phyloP scores from a whole-genome alignment of 2,888 invertebrate genomes.

The Monochamus alternatus region DNA sequence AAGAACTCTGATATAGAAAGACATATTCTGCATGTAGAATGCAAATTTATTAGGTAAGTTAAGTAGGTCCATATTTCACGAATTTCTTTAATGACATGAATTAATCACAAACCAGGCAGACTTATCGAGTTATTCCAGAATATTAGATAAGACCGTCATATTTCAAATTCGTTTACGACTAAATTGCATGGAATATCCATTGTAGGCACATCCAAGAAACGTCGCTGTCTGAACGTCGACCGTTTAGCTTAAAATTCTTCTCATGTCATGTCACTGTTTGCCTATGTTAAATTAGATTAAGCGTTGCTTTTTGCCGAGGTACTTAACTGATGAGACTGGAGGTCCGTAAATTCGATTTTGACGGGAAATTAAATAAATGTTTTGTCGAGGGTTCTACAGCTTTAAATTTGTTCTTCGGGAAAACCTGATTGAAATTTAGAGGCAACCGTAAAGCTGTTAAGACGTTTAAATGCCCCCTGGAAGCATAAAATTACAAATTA shows the following conservation, averaged over 20 bases:
- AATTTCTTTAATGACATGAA: too few species aligned
- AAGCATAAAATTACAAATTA: too few species aligned
- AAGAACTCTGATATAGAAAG: too few species aligned
- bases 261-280: constrained; percentile 42
- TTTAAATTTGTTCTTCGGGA: constrained; percentile 19
- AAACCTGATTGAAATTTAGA: constrained; percentile 18
- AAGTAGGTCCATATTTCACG: too few species aligned
- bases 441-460: neutral
- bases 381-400: constrained; percentile 29
- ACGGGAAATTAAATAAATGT: constrained; percentile 40
- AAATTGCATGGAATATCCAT: neutral
- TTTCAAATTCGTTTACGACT: neutral
- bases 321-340: constrained; percentile 40
- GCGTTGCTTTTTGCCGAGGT: constrained; percentile 39
- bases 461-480: too few species aligned
- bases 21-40: too few species aligned
- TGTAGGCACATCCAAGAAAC: neutral
- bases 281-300: constrained; percentile 40
- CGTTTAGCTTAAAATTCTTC: constrained; percentile 39
- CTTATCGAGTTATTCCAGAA: too few species aligned
- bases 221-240: neutral
- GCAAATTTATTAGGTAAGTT: too few species aligned
- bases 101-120: too few species aligned
- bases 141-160: too few species aligned
- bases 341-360: constrained; percentile 38